phyloP scores from a whole-genome alignment of 2,113 vertebrate species.

The Ifrita kowaldi region DNA sequence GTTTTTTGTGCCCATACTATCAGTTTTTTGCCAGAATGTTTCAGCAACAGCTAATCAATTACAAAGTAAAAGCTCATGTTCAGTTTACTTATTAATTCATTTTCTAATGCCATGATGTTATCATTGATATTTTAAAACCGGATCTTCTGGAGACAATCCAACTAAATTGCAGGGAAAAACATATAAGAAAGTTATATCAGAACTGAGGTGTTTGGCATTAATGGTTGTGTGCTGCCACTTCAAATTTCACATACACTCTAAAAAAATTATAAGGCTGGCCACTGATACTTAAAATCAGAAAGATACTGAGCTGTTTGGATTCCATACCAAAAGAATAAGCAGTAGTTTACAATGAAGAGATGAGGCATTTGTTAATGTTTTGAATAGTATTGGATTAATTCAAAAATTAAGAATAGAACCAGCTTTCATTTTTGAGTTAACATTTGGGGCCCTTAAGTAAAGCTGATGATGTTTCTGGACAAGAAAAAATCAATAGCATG shows the following conservation, averaged over 20 bases:
- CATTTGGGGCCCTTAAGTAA: background rate
- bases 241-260: background rate
- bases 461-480: background rate
- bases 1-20: background rate
- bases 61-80: background rate
- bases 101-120: background rate
- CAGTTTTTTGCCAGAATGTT: background rate
- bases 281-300: background rate
- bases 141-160: background rate
- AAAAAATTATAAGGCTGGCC: background rate
- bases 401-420: background rate
- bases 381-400: background rate
- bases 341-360: background rate
- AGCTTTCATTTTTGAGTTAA: background rate
- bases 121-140: background rate
- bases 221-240: background rate
- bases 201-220: background rate
- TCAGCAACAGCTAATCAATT: background rate
- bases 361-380: background rate
- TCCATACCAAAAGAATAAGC: background rate
- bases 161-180: background rate
- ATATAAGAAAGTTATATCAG: background rate
- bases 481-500: constrained; percentile 35
- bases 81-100: background rate
- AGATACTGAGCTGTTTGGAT: background rate